Conservation (phyloP, 2,888 invertebrate genomes). For the Seladonia tumulorum region DNA sequence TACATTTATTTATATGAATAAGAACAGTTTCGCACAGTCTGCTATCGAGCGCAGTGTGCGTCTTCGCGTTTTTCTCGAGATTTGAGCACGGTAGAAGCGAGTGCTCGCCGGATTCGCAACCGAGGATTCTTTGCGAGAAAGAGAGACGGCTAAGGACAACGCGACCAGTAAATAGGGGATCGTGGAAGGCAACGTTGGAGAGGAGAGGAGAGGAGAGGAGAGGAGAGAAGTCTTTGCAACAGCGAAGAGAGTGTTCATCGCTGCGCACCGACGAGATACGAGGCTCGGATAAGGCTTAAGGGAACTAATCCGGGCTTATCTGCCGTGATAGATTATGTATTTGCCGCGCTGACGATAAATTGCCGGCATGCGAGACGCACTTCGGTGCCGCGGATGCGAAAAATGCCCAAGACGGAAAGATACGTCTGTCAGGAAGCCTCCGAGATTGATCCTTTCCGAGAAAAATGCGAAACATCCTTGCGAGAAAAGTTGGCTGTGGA, state of each 20-base stretch:
- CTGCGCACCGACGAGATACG: slow-evolving; percentile 59
- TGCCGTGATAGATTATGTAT: slow-evolving; percentile 70
- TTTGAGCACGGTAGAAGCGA: neutral
- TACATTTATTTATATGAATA: too few relatives aligned
- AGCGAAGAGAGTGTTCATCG: slow-evolving; percentile 47
- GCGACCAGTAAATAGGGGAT: slow-evolving; percentile 11
- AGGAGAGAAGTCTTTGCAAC: neutral
- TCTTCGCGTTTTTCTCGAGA: neutral
- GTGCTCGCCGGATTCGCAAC: neutral
- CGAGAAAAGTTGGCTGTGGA: neutral
- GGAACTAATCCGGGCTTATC: slow-evolving; percentile 71
- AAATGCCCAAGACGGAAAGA: slow-evolving; percentile 25
- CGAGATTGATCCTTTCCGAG: neutral
- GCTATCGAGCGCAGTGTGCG: neutral
- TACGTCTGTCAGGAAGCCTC: slow-evolving; percentile 10
- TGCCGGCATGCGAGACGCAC: slow-evolving; percentile 24
- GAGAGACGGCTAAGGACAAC: neutral
- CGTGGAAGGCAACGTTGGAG: neutral
- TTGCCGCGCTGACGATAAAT: slow-evolving; percentile 69
- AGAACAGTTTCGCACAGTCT: neutral
- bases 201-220: neutral
- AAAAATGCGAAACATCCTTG: neutral
- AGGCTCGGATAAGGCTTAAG: slow-evolving; percentile 62
- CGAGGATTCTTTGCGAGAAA: neutral
- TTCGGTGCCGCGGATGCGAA: slow-evolving; percentile 5